Base-by-base conservation (phyloP, 2,888 invertebrate genomes). In the Eupelmus urozonus region DNA sequence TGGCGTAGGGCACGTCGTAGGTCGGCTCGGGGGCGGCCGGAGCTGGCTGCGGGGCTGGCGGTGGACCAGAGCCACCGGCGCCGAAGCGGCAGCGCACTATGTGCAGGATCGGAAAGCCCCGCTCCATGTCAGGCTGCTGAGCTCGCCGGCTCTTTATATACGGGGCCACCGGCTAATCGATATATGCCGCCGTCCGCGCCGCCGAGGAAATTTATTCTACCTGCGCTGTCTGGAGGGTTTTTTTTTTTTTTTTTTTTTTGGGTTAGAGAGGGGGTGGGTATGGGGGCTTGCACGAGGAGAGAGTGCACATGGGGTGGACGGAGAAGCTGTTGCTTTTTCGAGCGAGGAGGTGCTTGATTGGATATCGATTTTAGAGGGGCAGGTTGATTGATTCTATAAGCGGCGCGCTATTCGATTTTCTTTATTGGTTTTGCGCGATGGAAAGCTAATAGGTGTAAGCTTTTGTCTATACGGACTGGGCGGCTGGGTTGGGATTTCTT, bases 21-120 rank as follows among this genome's bases (percentile, higher is more conserved):
- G n/a, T n/a, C 34, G 51, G 74, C 59, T 66, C 63, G 42, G 60
- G 87, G 85, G 60, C 88, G 86, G 76, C 87, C 87, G 55, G 96
- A 95, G 85, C 96, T 96, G 2, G 83, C 88, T 88, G 80, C 87
- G 88, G 55, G 86, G 86, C 63, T 86, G 86, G 77, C 87, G 88
- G 16, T 85, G 16, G n/a, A 1, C 18, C 59, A 85, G 57, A 29
- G 7, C 45, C 55, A 20, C 18, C 45, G n/a, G 25, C 18, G 18
- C 79, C 80, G 66, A 88, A 85, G 66, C 88, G 87, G 77, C 88
- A 89, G 45, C 89, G 87, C 79, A 90, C 87, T 80, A 89, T 88
- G 83, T 88, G 89, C 76, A 90, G 82, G 72, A 90, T 88, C 69
- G 89, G 89, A 80, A 88, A 88, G 27, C 88, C 87, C 1, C 80